These are phyloP conservation scores for Calliopum simillimum DNA, from an alignment of 2,888 invertebrate species.

Conservation along the genomic window DNA sequence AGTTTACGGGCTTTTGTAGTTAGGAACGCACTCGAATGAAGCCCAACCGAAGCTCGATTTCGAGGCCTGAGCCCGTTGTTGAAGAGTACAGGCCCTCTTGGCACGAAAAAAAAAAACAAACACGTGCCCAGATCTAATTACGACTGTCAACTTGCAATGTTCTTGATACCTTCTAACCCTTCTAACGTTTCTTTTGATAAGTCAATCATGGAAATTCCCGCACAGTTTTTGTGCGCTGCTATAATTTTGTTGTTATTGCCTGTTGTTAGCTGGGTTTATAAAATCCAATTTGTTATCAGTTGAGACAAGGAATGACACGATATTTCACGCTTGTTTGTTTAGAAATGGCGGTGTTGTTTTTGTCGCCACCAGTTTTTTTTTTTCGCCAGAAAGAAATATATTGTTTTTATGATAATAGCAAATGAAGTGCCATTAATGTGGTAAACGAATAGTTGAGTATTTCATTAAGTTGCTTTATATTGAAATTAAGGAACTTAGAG, in stretches of 20 bases:
- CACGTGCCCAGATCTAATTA: too few species aligned
- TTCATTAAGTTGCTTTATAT: neutral
- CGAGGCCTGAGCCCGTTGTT: too few species aligned
- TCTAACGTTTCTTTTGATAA: too few species aligned
- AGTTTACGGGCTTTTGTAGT: too few species aligned
- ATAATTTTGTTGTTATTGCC: neutral
- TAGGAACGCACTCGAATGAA: too few species aligned
- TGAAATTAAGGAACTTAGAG: neutral
- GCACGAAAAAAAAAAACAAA: too few species aligned
- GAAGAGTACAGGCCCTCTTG: too few species aligned
- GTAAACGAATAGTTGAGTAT: neutral
- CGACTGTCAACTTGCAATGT: too few species aligned
- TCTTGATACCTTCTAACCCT: too few species aligned
- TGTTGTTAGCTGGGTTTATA: slow-evolving; percentile 23
- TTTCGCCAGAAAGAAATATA: neutral
- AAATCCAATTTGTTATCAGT: slow-evolving; percentile 36
- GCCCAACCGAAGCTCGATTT: too few species aligned
- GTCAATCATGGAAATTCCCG: too few species aligned
- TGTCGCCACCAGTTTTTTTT: neutral
- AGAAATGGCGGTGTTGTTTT: neutral
- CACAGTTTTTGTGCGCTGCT: too few species aligned
- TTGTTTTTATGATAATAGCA: slow-evolving; percentile 5
- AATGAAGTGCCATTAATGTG: slow-evolving; percentile 6
- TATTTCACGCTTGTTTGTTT: slow-evolving; percentile 31
- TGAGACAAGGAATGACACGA: slow-evolving; percentile 31